Percentiles rank a stretch among this genome's conserved stretches.
Conservation (phyloP, 2,113 vertebrate genomes). For the Cranoglanis bouderius region DNA sequence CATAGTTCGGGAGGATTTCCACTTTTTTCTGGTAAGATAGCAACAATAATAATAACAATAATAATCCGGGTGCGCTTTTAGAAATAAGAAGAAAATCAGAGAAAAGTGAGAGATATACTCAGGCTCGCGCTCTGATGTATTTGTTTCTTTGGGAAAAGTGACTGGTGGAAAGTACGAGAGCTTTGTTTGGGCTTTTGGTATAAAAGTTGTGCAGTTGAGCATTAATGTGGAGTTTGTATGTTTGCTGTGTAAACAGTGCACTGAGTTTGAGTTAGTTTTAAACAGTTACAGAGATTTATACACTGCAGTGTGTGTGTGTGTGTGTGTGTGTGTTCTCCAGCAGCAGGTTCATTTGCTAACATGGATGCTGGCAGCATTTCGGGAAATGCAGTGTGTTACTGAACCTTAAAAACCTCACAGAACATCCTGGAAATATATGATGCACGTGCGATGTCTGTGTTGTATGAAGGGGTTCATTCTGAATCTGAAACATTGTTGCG, state of each 20-base stretch:
- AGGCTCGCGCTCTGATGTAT: neutral
- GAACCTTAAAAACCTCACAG: neutral
- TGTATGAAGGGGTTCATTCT: neutral
- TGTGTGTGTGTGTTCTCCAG: slow-evolving; percentile 6
- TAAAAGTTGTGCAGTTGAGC: neutral
- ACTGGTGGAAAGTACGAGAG: neutral
- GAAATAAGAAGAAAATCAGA: neutral
- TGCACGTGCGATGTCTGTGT: neutral
- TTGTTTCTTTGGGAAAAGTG: neutral
- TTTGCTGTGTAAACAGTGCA: neutral
- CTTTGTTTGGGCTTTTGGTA: neutral
- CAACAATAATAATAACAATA: neutral
- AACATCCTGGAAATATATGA: neutral
- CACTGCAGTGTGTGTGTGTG: neutral
- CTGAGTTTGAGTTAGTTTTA: neutral
- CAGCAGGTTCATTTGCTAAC: slow-evolving; percentile 5
- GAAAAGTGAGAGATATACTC: neutral
- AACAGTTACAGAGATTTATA: neutral
- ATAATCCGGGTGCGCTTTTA: neutral
- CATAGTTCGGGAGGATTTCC: neutral
- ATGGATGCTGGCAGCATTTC: neutral
- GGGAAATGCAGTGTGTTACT: neutral
- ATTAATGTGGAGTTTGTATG: neutral
- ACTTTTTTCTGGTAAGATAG: slow-evolving; percentile 6
- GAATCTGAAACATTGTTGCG: neutral